A percentile compares a stretch with the other conserved stretches of the same genome.
These are phyloP conservation scores for Melieria crassipennis DNA, from an alignment of 2,888 invertebrate species.

Conservation along the genomic window DNA sequence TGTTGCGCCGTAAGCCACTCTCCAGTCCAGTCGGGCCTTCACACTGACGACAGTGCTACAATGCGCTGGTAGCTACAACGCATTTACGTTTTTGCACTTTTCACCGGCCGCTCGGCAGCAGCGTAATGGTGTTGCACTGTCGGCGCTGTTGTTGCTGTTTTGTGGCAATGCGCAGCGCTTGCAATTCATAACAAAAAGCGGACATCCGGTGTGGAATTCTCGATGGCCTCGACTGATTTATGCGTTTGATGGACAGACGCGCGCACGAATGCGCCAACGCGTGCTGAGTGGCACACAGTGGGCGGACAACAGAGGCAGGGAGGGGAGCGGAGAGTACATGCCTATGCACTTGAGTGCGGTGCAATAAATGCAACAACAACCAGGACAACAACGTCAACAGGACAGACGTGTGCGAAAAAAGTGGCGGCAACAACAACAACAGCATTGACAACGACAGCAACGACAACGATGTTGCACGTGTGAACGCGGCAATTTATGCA, in stretches of 20 bases:
- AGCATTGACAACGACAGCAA: slow-evolving; percentile 32
- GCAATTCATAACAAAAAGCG: slow-evolving; percentile 47
- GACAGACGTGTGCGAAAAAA: slow-evolving; percentile 19
- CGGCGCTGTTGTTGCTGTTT: slow-evolving; percentile 1
- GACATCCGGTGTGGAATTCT: slow-evolving; percentile 49
- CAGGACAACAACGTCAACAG: background rate
- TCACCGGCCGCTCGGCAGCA: slow-evolving; percentile 25
- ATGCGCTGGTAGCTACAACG: slow-evolving; percentile 24
- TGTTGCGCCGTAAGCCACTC: background rate
- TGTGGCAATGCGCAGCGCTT: slow-evolving; percentile 44
- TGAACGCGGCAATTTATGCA: slow-evolving; percentile 52
- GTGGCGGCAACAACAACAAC: slow-evolving; percentile 40
- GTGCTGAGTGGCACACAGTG: no score
- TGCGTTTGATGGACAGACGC: slow-evolving; percentile 58
- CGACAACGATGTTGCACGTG: slow-evolving; percentile 37
- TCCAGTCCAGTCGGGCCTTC: background rate
- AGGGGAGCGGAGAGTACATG: background rate
- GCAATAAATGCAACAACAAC: background rate
- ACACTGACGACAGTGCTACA: background rate
- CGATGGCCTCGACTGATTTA: slow-evolving; percentile 61
- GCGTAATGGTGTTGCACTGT: slow-evolving; percentile 1
- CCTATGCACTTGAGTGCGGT: slow-evolving; percentile 40
- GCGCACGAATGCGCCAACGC: slow-evolving; percentile 19
- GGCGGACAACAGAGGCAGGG: background rate
- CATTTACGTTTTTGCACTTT: slow-evolving; percentile 33